These are phyloP conservation scores for Brachypodius melanocephalos DNA, from an alignment of 2,113 vertebrate species.

Conservation along the genomic window DNA sequence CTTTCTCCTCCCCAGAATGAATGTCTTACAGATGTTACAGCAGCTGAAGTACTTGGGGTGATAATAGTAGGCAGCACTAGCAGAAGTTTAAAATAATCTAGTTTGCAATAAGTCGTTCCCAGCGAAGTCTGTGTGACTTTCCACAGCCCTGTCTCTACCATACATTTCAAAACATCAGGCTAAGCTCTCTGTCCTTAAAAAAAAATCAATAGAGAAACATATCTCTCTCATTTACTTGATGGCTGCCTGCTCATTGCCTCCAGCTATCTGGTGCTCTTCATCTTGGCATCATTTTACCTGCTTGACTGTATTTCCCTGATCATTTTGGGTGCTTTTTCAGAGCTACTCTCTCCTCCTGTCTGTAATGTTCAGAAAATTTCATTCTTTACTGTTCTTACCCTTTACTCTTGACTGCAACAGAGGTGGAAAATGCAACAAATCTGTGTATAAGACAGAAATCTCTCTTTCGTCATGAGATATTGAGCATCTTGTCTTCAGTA, in stretches of 20 bases:
- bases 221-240: slow-evolving; percentile 13
- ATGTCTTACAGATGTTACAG: slow-evolving; percentile 24
- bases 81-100: slow-evolving; percentile 4
- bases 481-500: not conserved
- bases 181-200: not conserved
- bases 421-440: not conserved
- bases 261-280: slow-evolving; percentile 9
- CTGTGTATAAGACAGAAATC: not conserved
- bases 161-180: slow-evolving; percentile 6
- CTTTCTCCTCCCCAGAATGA: not conserved
- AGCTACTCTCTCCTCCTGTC: not conserved
- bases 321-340: not conserved
- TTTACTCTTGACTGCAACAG: not conserved
- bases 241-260: not conserved
- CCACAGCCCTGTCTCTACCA: not conserved
- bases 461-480: not conserved
- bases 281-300: not conserved
- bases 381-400: not conserved
- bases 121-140: not conserved
- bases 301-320: not conserved
- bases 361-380: not conserved
- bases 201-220: slow-evolving; percentile 32
- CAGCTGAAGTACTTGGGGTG: slow-evolving; percentile 3
- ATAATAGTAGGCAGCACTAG: not conserved
- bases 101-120: not conserved